phyloP scores from a whole-genome alignment of 2,797 vertebrate species.

The Labeo calbasu region DNA sequence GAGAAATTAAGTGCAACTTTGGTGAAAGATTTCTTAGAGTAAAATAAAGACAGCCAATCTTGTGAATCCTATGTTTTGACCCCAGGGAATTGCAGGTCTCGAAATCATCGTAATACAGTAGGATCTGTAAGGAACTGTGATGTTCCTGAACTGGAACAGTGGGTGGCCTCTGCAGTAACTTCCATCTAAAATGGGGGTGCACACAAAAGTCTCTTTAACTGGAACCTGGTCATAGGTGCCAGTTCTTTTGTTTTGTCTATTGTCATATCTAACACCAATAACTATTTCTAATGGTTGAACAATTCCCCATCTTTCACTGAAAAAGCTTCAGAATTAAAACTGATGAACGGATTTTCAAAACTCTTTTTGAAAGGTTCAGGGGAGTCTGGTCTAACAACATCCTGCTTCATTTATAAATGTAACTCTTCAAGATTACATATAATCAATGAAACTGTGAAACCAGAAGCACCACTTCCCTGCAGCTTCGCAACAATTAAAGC shows the following conservation, averaged over 20 bases:
- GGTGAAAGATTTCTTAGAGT: constrained; percentile 43
- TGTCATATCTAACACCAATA: background rate
- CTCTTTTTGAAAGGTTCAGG: background rate
- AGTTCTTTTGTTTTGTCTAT: background rate
- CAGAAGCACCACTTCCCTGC: constrained; percentile 17
- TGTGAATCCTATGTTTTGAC: constrained; percentile 43
- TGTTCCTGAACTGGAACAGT: constrained; percentile 32
- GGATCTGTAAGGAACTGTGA: constrained; percentile 45
- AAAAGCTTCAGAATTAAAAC: constrained; percentile 1
- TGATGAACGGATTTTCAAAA: background rate
- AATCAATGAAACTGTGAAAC: background rate
- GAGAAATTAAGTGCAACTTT: constrained; percentile 5
- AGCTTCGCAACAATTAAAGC: constrained; percentile 15
- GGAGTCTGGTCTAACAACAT: background rate
- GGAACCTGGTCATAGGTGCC: background rate
- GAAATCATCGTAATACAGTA: constrained; percentile 48
- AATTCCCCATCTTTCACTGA: background rate
- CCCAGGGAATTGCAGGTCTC: constrained; percentile 50
- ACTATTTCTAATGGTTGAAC: background rate
- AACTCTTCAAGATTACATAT: constrained; percentile 18
- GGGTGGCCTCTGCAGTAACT: constrained; percentile 51
- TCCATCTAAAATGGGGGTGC: background rate
- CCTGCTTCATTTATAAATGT: background rate
- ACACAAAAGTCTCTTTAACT: background rate
- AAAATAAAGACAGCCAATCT: constrained; percentile 26